Evolutionary conservation across 2,888 invertebrate species (phyloP), one percentile per base, ranked within the genome.

Genomic region (Erebia palarica): DNA sequence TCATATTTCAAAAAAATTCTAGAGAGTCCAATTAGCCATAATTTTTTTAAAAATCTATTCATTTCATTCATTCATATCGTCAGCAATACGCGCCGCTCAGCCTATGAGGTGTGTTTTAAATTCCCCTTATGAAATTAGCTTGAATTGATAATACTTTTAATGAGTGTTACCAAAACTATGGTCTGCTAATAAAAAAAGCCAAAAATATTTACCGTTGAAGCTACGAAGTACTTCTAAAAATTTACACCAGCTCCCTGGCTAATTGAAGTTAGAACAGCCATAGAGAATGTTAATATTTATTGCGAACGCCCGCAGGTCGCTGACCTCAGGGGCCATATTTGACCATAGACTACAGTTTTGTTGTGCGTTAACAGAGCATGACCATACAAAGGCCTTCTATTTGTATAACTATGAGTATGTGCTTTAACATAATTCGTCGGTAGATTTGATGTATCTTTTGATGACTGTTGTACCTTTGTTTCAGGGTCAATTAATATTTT

Each of bases 361-460:
- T 75, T 74, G 76, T 75, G 68, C 74, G 73, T 80, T 81, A 82
- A 78, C 81, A 82, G 82, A 82, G 82, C 82, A 75, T 80, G 80
- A 78, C 78, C 78, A 77, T 78, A 79, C 79, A 80, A 78, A 79
- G 78, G 78, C 73, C 67, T 59, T 68, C 65, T 69, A 70, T 73
- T 73, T 57, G 63, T 63, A 21, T 73, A 27, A 27, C 27, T 27
- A 27, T 4, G 27, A 27, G 65, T 65, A 65, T 73, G 58, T 61
- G 67, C 55, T 69, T 65, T 68, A 60, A 21, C 68, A 63, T 44
- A 71, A 67, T 65, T 68, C 71, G 69, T 69, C 72, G 66, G 68
- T 65, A 70, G 42, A 51, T 72, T 73, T 10, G 67, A 57, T 63
- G 61, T 65, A 65, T 36, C 16, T n/a, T 53, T 51, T 16, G 21